These are phyloP conservation scores for Anthoscopus minutus DNA, from an alignment of 2,113 vertebrate genomes.

Conservation along the genomic window DNA sequence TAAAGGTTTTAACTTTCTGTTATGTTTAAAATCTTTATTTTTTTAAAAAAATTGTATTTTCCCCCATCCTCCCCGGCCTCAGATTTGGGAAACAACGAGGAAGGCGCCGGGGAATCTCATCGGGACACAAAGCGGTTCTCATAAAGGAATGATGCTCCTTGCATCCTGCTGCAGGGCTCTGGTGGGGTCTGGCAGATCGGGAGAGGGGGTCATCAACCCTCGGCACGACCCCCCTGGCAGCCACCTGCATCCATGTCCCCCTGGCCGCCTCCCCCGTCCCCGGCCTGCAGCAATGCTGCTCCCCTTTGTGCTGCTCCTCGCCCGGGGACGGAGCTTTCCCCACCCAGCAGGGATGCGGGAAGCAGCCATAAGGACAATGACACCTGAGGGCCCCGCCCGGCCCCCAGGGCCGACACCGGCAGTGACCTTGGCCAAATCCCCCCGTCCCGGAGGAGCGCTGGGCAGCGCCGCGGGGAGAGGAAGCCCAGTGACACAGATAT, in stretches of 20 bases:
- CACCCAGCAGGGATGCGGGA: background rate
- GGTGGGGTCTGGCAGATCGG: background rate
- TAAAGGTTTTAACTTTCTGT: background rate
- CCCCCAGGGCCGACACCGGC: background rate
- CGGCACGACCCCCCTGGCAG: background rate
- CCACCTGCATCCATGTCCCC: background rate
- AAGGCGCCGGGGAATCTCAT: background rate
- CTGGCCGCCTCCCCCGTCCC: background rate
- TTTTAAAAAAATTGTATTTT: background rate
- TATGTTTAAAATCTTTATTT: background rate
- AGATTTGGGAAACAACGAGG: background rate
- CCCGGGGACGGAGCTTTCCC: background rate
- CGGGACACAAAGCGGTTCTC: background rate
- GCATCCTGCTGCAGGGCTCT: fast-evolving
- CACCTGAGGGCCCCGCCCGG: background rate
- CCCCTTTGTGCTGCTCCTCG: background rate
- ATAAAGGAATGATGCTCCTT: background rate
- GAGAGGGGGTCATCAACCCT: background rate
- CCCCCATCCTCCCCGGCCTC: background rate
- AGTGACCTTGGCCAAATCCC: background rate
- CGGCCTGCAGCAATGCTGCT: fast-evolving
- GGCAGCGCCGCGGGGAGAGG: background rate
- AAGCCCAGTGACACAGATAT: background rate
- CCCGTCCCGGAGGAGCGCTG: background rate
- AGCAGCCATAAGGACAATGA: background rate